Percentiles rank a stretch among this genome's conserved stretches.
Conservation (phyloP, 2,888 invertebrate genomes). For the Ectobius pallidus region DNA sequence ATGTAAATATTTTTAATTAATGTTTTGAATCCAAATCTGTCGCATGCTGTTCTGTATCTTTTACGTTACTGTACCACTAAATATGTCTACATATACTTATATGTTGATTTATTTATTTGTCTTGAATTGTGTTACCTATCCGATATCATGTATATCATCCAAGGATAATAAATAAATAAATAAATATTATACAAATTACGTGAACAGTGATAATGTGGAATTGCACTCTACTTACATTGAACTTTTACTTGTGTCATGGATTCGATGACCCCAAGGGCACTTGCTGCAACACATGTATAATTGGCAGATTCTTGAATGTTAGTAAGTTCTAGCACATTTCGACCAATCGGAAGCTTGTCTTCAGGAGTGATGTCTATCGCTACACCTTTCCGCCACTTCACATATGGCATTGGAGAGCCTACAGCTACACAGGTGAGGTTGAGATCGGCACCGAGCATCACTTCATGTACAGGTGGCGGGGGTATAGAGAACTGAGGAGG, state of each 20-base stretch:
- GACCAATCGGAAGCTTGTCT: conserved; percentile 82
- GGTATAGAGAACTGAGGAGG: conserved; percentile 95
- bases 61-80: too few species aligned
- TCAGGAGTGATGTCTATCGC: conserved; percentile 86
- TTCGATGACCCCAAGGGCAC: conserved; percentile 91
- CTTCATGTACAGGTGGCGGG: conserved; percentile 83
- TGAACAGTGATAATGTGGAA: too few species aligned
- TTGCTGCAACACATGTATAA: conserved; percentile 96
- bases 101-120: too few species aligned
- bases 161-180: too few species aligned
- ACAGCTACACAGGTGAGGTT: conserved; percentile 97
- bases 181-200: too few species aligned
- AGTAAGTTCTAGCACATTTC: conserved; percentile 84
- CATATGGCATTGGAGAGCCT: conserved; percentile 97
- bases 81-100: too few species aligned
- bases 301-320: conserved; percentile 92
- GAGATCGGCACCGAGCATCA: conserved; percentile 88
- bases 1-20: too few species aligned
- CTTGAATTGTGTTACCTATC: too few species aligned
- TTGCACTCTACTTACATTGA: conserved; percentile 86
- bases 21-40: too few species aligned
- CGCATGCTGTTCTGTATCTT: too few species aligned
- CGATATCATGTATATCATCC: too few species aligned
- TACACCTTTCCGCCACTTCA: conserved; percentile 88
- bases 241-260: conserved; percentile 89